Percentiles rank a stretch among this genome's conserved stretches.
These are phyloP conservation scores for Pseudachorutes palmiensis DNA, from an alignment of 1,140 invertebrate genomes.

Conservation along the genomic window DNA sequence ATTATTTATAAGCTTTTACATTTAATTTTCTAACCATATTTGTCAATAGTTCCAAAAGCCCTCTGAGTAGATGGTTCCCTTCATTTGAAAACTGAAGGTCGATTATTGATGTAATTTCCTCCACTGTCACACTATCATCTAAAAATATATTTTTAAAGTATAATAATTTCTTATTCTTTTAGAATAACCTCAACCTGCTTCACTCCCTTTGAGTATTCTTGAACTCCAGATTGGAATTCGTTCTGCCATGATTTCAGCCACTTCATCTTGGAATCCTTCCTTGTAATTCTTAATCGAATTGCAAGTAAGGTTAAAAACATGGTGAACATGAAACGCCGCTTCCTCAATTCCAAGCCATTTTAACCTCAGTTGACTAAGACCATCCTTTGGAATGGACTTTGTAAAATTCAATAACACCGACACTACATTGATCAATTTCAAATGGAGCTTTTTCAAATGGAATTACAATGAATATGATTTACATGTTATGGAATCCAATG, in stretches of 20 bases:
- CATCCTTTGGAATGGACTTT: background rate
- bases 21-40: conserved; percentile 11
- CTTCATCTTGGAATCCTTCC: background rate
- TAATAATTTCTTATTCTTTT: background rate
- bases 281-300: background rate
- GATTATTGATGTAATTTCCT: background rate
- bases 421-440: background rate
- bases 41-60: conserved; percentile 11
- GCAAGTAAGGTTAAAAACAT: conserved; percentile 11
- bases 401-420: conserved; percentile 2
- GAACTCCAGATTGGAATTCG: background rate
- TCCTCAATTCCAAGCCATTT: conserved; percentile 14
- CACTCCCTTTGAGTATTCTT: background rate
- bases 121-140: conserved; percentile 5
- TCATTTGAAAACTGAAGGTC: background rate
- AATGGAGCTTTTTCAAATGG: background rate
- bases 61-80: conserved; percentile 16
- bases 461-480: background rate
- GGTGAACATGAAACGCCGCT: background rate
- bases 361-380: background rate
- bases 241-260: background rate
- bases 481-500: conserved; percentile 22
- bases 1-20: conserved; percentile 8
- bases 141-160: no score
- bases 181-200: background rate